A percentile compares a stretch with the other conserved stretches of the same genome.
These are phyloP conservation scores for Xylota segnis DNA, from an alignment of 2,888 invertebrate species.

Conservation along the genomic window DNA sequence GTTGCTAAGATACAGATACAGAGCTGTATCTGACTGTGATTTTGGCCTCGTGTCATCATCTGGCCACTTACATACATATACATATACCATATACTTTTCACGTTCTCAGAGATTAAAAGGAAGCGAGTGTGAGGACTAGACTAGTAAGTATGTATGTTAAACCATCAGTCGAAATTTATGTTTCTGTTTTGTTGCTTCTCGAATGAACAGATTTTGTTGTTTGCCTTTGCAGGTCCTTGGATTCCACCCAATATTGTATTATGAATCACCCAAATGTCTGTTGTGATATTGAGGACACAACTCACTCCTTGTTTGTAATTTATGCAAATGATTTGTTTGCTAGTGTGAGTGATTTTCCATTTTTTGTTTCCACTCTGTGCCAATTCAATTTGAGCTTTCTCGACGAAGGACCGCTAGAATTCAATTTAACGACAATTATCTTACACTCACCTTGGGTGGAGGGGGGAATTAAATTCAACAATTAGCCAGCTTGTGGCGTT, in stretches of 20 bases:
- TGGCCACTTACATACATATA: background rate
- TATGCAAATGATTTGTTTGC: constrained; percentile 26
- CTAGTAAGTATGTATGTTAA: too few relatives aligned
- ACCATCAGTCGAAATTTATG: constrained; percentile 13
- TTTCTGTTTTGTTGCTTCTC: constrained; percentile 6
- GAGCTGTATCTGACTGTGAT: constrained; percentile 2
- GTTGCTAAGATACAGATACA: constrained; percentile 8
- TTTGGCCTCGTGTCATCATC: constrained; percentile 6
- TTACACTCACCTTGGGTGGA: background rate
- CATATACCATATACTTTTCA: background rate
- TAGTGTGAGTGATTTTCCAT: background rate
- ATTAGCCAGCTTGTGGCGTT: constrained; percentile 49
- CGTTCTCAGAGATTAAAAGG: background rate
- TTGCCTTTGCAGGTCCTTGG: background rate
- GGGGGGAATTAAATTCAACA: constrained; percentile 36
- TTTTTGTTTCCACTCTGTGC: background rate
- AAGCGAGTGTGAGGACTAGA: background rate
- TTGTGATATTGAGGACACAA: background rate
- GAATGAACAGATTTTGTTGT: background rate
- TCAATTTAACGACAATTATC: background rate
- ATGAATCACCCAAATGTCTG: constrained; percentile 2
- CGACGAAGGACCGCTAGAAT: constrained; percentile 8
- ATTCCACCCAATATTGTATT: background rate
- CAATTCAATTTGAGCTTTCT: background rate
- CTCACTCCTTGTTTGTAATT: constrained; percentile 7